Evolutionary conservation across 37 sponge, comb jelly and placozoan species (phyloP).

Genomic region (Amphimedon queenslandica): DNA sequence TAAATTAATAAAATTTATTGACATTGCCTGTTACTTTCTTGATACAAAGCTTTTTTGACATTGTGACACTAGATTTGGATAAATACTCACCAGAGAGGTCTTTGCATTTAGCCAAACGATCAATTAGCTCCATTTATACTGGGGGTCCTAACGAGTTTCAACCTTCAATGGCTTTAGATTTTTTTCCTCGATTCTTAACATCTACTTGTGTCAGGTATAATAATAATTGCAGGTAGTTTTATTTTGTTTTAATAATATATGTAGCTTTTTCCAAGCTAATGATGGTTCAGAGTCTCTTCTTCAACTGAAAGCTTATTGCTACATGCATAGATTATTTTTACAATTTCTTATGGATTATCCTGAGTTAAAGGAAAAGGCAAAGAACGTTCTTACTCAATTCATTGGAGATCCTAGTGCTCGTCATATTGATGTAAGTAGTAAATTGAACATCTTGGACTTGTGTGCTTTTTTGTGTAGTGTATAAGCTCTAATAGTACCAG

Average conservation of each 20-base stretch:
- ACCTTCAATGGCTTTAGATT: constrained; percentile 52
- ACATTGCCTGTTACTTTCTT: too few species aligned
- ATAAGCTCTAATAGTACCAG: too few species aligned
- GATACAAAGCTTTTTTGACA: too few species aligned
- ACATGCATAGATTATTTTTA: constrained; percentile 58
- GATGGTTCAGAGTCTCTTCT: constrained; percentile 46
- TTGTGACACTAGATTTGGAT: constrained; percentile 34
- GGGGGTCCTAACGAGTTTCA: constrained; percentile 50
- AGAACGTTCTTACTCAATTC: constrained; percentile 38
- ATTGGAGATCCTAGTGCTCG: constrained; percentile 27
- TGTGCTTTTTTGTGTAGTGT: too few species aligned
- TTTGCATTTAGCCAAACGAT: constrained; percentile 31
- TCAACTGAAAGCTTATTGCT: constrained; percentile 42
- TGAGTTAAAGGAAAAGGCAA: constrained; percentile 17
- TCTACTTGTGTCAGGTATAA: constrained; percentile 39
- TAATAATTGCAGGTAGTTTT: too few species aligned
- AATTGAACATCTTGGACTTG: too few species aligned
- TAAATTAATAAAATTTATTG: too few species aligned
- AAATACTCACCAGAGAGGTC: constrained; percentile 32
- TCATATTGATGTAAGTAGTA: too few species aligned
- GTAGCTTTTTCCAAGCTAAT: constrained; percentile 14
- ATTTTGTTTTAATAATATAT: background rate
- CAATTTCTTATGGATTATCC: constrained; percentile 19
- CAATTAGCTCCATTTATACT: constrained; percentile 45
- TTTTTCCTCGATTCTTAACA: constrained; percentile 48